Conservation (phyloP, 2,113 vertebrate genomes). For the Salvator merianae region DNA sequence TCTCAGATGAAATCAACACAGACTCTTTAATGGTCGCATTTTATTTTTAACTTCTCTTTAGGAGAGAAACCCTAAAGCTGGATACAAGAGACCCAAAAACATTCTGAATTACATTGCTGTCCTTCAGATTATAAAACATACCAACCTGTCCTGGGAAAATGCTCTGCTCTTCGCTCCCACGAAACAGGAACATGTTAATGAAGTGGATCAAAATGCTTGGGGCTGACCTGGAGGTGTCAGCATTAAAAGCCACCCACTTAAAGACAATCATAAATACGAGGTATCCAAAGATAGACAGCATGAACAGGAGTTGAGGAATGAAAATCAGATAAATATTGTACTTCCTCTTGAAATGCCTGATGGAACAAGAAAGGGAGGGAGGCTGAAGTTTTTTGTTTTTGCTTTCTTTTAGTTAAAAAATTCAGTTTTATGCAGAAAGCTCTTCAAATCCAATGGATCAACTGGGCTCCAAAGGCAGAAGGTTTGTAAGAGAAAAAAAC, state of each 20-base stretch:
- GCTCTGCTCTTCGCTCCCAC: conserved; percentile 54
- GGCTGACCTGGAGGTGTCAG: conserved; percentile 75
- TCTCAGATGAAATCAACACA: not conserved
- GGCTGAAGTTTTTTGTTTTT: not conserved
- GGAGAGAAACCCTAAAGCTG: not conserved
- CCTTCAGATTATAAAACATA: not conserved
- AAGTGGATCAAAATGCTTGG: conserved; percentile 96
- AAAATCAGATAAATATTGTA: conserved; percentile 89
- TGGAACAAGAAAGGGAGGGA: not conserved
- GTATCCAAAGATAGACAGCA: conserved; percentile 94
- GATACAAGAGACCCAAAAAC: not conserved
- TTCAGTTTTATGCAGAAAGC: not conserved
- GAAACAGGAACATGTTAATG: conserved; percentile 97
- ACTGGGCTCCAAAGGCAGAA: no score
- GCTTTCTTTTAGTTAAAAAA: no score
- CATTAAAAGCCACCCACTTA: conserved; percentile 90
- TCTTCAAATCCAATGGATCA: not conserved
- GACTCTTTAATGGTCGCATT: no score
- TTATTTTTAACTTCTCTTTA: not conserved
- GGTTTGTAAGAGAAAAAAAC: no score
- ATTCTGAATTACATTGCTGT: not conserved
- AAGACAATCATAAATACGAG: conserved; percentile 95
- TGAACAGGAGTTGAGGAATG: conserved; percentile 92
- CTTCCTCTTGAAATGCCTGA: conserved; percentile 88
- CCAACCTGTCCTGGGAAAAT: conserved; percentile 90